Evolutionary conservation across 2,113 vertebrate species (phyloP), one percentile per base, ranked within the genome.

Genomic region (Noctilio leporinus): DNA sequence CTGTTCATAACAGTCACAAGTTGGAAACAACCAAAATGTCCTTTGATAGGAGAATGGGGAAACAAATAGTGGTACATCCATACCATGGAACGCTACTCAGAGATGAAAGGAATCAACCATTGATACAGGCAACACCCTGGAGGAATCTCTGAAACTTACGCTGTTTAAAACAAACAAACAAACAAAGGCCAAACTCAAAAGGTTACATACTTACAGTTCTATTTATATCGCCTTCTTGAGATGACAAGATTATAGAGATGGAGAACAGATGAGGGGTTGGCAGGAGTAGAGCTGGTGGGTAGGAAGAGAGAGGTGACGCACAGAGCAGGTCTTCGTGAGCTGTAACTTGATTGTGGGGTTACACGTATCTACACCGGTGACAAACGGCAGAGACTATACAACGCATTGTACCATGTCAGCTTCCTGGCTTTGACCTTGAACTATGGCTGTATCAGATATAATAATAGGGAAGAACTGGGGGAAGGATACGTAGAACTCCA

Each of bases 321-420:
- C 14, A 0, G 28, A 26, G 16, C 24, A 16, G 35, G 28, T 0
- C 87, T 57, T 49, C 4, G 7, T 45, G 43, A 19, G 24, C 51
- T 24, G 14, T 8, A 2, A n/a, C 55, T 49, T 65, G 26, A 7
- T 0, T 12, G 10, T 4, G 30, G 6, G 55, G 38, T 22, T 26
- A 55, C 19, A 7, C 5, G 20, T 5, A 14, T 26, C 78, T 7
- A 43, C 6, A 4, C 22, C 22, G 0, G 15, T 3, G n/a, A 70
- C 2, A 10, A 51, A 82, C 0, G 4, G 19, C 75, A 19, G 7
- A 20, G 35, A 15, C 69, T 4, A 3, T 2, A 55, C 4, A 19
- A 24, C 33, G 4, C 53, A 14, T 6, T 0, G 12, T 1, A 1
- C 33, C 8, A 3, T 4, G 15, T 28, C 43, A 1, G 0, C 9